Conservation (phyloP, 2,113 vertebrate species). For the Melanostigma gelatinosum region DNA sequence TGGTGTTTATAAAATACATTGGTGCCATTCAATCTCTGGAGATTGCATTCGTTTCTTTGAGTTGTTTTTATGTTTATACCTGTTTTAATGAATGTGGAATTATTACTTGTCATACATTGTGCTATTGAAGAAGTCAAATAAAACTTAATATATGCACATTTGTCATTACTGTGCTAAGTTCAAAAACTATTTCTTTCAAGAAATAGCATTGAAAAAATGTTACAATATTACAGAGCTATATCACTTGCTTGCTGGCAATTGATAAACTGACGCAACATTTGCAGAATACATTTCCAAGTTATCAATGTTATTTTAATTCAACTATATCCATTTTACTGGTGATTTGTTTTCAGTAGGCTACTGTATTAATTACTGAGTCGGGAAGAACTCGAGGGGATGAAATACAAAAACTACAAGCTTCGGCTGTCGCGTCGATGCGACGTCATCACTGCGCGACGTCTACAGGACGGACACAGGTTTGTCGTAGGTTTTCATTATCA, state of each 20-base stretch:
- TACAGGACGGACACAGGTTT: slow-evolving; percentile 8
- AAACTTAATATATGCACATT: slow-evolving; percentile 68
- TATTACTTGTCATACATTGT: slow-evolving; percentile 47
- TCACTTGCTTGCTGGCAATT: not conserved
- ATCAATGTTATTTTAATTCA: not conserved
- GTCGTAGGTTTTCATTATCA: not conserved
- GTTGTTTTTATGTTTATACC: slow-evolving; percentile 33
- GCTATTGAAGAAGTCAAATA: slow-evolving; percentile 63
- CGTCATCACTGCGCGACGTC: slow-evolving; percentile 42
- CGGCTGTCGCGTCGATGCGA: slow-evolving; percentile 22
- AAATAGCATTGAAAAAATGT: not conserved
- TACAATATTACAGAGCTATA: not conserved
- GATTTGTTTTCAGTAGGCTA: not conserved
- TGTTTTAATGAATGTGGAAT: slow-evolving; percentile 53
- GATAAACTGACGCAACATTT: not conserved
- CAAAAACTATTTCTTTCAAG: not conserved
- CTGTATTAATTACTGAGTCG: not conserved
- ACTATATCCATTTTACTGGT: not conserved
- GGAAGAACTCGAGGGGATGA: not conserved
- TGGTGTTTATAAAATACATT: slow-evolving; percentile 26
- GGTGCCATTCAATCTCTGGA: slow-evolving; percentile 47
- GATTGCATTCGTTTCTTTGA: slow-evolving; percentile 35
- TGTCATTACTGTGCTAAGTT: not conserved
- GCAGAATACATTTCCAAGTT: not conserved
- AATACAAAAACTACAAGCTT: slow-evolving; percentile 60